Evolutionary conservation across 1,140 invertebrate genomes (phyloP), one percentile per base, ranked within the genome.

Genomic region (Saxidomus purpurata): DNA sequence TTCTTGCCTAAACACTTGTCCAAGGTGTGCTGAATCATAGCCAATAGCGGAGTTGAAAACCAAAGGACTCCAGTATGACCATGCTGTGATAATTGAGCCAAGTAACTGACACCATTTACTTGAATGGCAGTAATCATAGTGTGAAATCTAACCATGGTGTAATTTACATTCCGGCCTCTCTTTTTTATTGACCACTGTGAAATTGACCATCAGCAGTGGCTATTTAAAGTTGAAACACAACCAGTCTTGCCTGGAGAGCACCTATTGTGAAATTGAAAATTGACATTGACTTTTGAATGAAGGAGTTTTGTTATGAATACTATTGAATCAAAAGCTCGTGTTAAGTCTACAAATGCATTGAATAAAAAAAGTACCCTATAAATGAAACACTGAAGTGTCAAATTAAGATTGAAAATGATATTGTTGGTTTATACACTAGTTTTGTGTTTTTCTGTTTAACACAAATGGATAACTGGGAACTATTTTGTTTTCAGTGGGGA

Each of bases 71-170:
- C 3, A 77, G 49, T 34, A 19, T 38, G 25, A 79, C 34, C 76
- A 79, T 79, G 25, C 47, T 79, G 76, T 3, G 76, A 79, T 79
- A 55, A 79, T 79, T 79, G 71, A 71, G 22, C 47, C 28, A 79
- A 15, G 15, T 31, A 79, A 79, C 47, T 55, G 13, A 55, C 28
- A 79, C 49, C 76, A 1, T 55, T 11, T 52, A n/a, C 36, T 19
- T 79, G 47, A 79, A 79, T 79, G 76, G 47, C 17, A 47, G 55
- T 79, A 79, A 79, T 55, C 76, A 79, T 38, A 28, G 0, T 36
- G 8, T 79, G 76, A 52, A 79, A 55, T 55, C 17, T 79, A 28
- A 79, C n/a, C 22, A 9, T 22, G 11, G 4, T 40, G 34, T 79
- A 55, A 79, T 79, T 52, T 79, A 55, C 76, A 79, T 79, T 79